A percentile compares a stretch with the other conserved stretches of the same genome.
Evolutionary conservation across 2,888 invertebrate species (phyloP).

Genomic region (Cerastoderma edule): DNA sequence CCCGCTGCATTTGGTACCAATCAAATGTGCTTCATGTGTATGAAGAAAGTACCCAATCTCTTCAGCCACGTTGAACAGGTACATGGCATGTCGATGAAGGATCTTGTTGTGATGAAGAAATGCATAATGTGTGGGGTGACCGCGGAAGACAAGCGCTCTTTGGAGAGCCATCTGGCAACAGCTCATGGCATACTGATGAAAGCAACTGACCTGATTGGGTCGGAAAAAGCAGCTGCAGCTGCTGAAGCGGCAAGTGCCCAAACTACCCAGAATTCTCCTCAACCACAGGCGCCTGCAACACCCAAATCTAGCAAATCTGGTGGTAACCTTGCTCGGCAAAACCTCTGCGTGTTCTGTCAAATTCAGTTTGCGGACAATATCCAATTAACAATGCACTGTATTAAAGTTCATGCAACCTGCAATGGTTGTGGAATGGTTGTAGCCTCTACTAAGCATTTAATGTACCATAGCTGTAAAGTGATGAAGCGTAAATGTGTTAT

Average conservation of each 20-base stretch:
- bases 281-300: conserved; percentile 14
- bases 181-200: conserved; percentile 75
- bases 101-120: conserved; percentile 67
- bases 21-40: conserved; percentile 65
- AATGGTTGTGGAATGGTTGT: conserved; percentile 80
- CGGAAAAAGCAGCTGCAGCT: conserved; percentile 15
- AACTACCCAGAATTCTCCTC: conserved; percentile 13
- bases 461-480: conserved; percentile 72
- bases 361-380: conserved; percentile 77
- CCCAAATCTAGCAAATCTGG: conserved; percentile 35
- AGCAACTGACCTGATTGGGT: conserved; percentile 44
- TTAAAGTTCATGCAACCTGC: conserved; percentile 77
- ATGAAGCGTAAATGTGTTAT: conserved; percentile 69
- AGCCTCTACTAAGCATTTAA: conserved; percentile 67
- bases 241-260: conserved; percentile 34
- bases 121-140: conserved; percentile 78
- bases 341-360: conserved; percentile 78
- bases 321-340: conserved; percentile 45
- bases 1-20: conserved; percentile 28
- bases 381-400: conserved; percentile 77
- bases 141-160: conserved; percentile 65
- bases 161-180: conserved; percentile 75
- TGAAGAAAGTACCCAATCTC: conserved; percentile 59
- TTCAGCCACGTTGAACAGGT: conserved; percentile 64
- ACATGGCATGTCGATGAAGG: conserved; percentile 66